These are phyloP conservation scores for Drosophila atripex DNA, from an alignment of 2,888 invertebrate species.

Conservation along the genomic window DNA sequence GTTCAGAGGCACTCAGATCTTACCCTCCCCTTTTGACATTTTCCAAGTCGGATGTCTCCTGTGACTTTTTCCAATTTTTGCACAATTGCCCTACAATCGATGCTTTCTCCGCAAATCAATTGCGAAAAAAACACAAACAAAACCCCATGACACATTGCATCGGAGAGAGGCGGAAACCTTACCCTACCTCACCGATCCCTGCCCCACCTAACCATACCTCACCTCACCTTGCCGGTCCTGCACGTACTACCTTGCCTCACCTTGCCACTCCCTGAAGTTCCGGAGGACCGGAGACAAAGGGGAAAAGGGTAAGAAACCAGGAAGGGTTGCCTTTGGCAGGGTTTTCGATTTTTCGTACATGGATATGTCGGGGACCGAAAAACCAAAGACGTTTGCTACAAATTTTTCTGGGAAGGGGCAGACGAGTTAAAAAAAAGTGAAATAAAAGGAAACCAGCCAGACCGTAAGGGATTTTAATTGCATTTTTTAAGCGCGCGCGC, in stretches of 20 bases:
- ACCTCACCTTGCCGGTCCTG: slow-evolving; percentile 43
- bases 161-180: slow-evolving; percentile 45
- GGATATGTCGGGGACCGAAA: slow-evolving; percentile 4
- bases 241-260: slow-evolving; percentile 31
- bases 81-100: slow-evolving; percentile 81
- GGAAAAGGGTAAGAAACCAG: slow-evolving; percentile 55
- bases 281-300: slow-evolving; percentile 21
- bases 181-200: slow-evolving; percentile 36
- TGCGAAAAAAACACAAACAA: slow-evolving; percentile 82
- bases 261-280: slow-evolving; percentile 54
- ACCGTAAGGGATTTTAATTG: slow-evolving; percentile 69
- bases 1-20: slow-evolving; percentile 8
- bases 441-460: slow-evolving; percentile 32
- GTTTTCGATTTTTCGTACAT: not conserved
- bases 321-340: slow-evolving; percentile 23
- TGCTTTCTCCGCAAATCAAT: slow-evolving; percentile 83
- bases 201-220: slow-evolving; percentile 31
- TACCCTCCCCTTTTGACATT: slow-evolving; percentile 58
- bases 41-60: slow-evolving; percentile 49
- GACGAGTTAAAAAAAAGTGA: slow-evolving; percentile 24
- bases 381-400: slow-evolving; percentile 68
- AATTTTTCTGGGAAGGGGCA: slow-evolving; percentile 54
- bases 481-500: slow-evolving; percentile 77
- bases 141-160: slow-evolving; percentile 77
- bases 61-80: slow-evolving; percentile 80